Conservation (phyloP, 2,113 vertebrate species). For the Arenaria interpres region DNA sequence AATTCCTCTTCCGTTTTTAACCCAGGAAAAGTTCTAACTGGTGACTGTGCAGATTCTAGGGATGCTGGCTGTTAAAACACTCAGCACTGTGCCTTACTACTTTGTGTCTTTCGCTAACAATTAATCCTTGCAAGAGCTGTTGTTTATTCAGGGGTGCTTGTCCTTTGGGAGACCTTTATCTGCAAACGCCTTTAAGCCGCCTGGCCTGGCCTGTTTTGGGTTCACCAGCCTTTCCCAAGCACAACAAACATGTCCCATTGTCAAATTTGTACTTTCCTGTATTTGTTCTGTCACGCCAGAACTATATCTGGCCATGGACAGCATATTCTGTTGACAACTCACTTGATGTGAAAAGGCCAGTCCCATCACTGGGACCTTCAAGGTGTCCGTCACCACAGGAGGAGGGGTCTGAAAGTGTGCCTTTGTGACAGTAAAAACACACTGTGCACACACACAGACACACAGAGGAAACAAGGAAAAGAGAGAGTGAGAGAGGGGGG, state of each 20-base stretch:
- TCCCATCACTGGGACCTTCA: slow-evolving; percentile 88
- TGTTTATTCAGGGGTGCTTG: neutral
- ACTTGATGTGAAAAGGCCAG: slow-evolving; percentile 90
- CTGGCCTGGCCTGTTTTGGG: neutral
- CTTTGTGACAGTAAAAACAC: slow-evolving; percentile 89
- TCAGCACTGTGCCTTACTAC: neutral
- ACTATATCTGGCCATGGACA: neutral
- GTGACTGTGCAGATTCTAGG: neutral
- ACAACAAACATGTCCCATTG: neutral
- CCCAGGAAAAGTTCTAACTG: neutral
- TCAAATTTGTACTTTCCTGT: neutral
- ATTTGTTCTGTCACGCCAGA: neutral
- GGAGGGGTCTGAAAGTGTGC: slow-evolving; percentile 86
- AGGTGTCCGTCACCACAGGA: slow-evolving; percentile 86
- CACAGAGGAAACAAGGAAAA: slow-evolving; percentile 72
- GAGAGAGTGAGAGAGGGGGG: slow-evolving; percentile 58
- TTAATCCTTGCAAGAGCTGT: neutral
- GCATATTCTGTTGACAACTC: slow-evolving; percentile 76
- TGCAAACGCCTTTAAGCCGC: neutral
- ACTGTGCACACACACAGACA: slow-evolving; percentile 79
- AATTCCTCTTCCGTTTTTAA: neutral
- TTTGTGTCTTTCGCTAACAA: neutral
- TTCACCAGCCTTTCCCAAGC: neutral
- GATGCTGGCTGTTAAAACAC: neutral
- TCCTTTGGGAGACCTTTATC: neutral